A percentile compares a stretch with the other conserved stretches of the same genome.
These are phyloP conservation scores for Magallana angulata DNA, from an alignment of 1,140 invertebrate genomes.

Conservation along the genomic window DNA sequence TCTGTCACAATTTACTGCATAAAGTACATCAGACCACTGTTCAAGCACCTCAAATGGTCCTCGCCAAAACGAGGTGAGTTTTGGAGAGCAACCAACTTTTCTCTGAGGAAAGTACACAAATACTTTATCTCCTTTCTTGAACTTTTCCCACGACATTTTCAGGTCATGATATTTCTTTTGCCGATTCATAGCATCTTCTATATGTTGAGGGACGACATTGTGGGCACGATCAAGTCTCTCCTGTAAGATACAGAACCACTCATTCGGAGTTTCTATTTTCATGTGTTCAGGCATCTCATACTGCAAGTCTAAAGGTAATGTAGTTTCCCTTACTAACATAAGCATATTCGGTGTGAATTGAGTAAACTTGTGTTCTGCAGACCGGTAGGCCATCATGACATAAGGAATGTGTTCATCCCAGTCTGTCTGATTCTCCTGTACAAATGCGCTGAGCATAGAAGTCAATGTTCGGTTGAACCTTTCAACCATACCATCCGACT, in stretches of 20 bases:
- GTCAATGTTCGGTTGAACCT: conserved; percentile 56
- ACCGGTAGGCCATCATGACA: conserved; percentile 53
- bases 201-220: neutral
- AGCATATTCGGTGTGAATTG: conserved; percentile 46
- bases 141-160: neutral
- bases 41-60: too few species aligned
- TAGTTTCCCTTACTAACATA: conserved; percentile 52
- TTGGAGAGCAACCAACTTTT: neutral
- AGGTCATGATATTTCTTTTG: conserved; percentile 34
- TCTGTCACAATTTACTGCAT: too few species aligned
- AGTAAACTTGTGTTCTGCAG: conserved; percentile 47
- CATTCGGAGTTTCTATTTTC: neutral
- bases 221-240: conserved; percentile 8
- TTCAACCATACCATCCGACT: conserved; percentile 59
- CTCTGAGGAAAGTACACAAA: conserved; percentile 18
- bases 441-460: conserved; percentile 43
- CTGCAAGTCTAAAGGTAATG: conserved; percentile 15
- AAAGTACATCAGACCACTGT: too few species aligned
- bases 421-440: conserved; percentile 29
- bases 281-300: neutral
- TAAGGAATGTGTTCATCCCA: conserved; percentile 47
- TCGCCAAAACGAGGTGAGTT: too few species aligned
- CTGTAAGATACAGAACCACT: conserved; percentile 1
- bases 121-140: neutral
- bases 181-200: neutral